Evolutionary conservation across 1,140 invertebrate species (phyloP).

Genomic region (Yoshiicerus persimilis): DNA sequence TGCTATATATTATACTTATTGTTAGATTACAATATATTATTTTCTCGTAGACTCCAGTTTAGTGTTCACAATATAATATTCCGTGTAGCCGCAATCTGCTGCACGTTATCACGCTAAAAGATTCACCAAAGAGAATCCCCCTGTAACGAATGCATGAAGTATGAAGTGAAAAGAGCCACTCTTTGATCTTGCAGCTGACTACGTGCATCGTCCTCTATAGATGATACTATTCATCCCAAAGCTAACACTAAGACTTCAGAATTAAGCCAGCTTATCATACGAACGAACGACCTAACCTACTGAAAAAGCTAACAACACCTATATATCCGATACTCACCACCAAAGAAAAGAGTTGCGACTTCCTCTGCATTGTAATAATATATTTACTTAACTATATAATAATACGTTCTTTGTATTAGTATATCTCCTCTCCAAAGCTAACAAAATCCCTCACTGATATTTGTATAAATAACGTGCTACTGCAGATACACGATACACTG

Average conservation of each 20-base stretch:
- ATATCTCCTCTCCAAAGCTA: no score
- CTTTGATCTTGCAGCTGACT: slow-evolving; percentile 3
- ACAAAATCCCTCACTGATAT: no score
- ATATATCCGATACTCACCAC: neutral
- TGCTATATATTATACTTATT: neutral
- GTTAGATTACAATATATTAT: neutral
- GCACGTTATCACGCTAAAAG: neutral
- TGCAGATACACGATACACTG: no score
- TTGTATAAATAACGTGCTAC: no score
- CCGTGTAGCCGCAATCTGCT: neutral
- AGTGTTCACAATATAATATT: neutral
- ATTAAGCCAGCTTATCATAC: neutral
- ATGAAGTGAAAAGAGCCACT: slow-evolving; percentile 1
- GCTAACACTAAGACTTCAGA: neutral
- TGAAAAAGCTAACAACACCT: neutral
- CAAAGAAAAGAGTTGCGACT: neutral
- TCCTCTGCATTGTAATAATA: no score
- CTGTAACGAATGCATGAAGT: neutral
- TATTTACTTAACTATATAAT: no score
- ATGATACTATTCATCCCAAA: neutral
- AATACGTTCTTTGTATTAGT: no score
- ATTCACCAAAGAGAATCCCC: neutral
- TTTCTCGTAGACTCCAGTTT: neutral
- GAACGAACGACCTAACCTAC: neutral
- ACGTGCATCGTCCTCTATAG: neutral